phyloP scores from a whole-genome alignment of 2,797 vertebrate genomes.

The Neosalanx taihuensis region DNA sequence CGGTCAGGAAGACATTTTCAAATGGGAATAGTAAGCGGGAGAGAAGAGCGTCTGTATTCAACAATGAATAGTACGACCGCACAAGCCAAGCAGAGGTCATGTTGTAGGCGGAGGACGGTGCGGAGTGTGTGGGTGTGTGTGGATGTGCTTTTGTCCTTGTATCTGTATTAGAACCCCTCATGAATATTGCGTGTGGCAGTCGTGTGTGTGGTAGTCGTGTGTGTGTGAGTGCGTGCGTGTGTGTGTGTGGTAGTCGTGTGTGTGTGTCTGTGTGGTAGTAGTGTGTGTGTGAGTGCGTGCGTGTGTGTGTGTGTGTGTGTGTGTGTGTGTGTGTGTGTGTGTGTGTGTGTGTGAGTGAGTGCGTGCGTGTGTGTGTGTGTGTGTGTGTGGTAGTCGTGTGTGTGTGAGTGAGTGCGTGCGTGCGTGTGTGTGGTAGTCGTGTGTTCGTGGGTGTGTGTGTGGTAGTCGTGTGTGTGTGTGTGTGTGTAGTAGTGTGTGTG shows the following conservation, averaged over 20 bases:
- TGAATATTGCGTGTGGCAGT: neutral
- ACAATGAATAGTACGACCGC: constrained; percentile 21
- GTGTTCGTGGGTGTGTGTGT: no score
- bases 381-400: neutral
- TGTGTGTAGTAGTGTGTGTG: neutral
- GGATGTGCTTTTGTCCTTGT: neutral
- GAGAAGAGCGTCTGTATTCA: constrained; percentile 7
- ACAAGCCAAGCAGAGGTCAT: constrained; percentile 33
- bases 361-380: neutral
- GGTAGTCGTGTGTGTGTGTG: neutral
- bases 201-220: neutral
- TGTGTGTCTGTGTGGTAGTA: neutral
- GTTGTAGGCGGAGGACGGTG: no score
- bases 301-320: no score
- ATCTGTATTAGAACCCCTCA: neutral
- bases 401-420: neutral
- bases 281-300: neutral
- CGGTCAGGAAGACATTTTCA: neutral
- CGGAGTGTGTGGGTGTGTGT: neutral
- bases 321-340: constrained; percentile 3
- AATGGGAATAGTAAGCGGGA: neutral
- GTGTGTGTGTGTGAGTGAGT: constrained; percentile 2
- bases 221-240: neutral
- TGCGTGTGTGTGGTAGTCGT: neutral
- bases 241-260: neutral